A percentile compares a stretch with the other conserved stretches of the same genome.
Evolutionary conservation across 2,113 vertebrate genomes (phyloP).

Genomic region (Crotalus horridus): DNA sequence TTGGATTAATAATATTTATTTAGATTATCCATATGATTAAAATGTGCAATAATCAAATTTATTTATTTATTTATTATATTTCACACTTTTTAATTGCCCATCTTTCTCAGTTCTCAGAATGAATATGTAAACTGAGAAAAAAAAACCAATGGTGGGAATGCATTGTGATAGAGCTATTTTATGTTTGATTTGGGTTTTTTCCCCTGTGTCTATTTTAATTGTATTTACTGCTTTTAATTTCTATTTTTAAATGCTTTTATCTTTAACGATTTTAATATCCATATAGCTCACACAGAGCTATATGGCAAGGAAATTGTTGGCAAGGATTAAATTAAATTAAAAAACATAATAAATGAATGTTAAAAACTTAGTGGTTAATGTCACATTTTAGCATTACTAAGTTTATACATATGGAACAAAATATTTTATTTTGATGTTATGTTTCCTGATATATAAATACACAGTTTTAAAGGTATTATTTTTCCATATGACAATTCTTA

Average conservation of each 20-base stretch:
- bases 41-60: slow-evolving; percentile 10
- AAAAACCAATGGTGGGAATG: background rate
- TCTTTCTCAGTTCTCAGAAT: slow-evolving; percentile 1
- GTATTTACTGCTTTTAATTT: background rate
- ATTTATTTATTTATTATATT: background rate
- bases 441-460: slow-evolving; percentile 8
- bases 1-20: background rate
- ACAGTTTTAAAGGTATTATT: slow-evolving; percentile 12
- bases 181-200: background rate
- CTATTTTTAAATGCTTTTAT: background rate
- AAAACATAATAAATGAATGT: background rate
- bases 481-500: slow-evolving; percentile 1
- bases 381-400: background rate
- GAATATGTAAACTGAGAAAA: background rate
- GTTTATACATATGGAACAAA: slow-evolving; percentile 5
- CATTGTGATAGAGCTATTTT: background rate
- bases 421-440: slow-evolving; percentile 26
- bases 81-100: background rate
- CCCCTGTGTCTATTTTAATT: background rate
- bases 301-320: background rate
- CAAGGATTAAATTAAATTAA: background rate
- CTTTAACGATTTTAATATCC: background rate
- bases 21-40: slow-evolving; percentile 1
- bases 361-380: background rate
- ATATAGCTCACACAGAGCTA: background rate